Base-by-base conservation (phyloP, 2,113 vertebrate genomes). In the Osmerus eperlanus region DNA sequence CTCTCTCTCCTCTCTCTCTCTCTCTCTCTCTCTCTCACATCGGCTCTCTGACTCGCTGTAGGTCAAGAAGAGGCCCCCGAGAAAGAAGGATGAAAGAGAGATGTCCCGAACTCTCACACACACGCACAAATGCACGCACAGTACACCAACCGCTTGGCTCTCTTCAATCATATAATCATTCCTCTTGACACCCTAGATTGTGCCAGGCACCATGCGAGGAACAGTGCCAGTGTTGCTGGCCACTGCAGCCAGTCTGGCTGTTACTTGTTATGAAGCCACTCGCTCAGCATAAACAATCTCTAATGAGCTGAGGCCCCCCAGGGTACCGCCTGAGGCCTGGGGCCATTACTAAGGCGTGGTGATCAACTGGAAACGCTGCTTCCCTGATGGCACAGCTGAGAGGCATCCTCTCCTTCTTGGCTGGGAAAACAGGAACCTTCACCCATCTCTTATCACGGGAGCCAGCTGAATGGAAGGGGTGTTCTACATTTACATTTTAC, bases 321-420 rank as follows among this genome's bases (percentile, higher is more conserved):
- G 16, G 28, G 62, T 47, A 47, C 41, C 2, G 8, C 9, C 41
- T 47, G 0, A 9, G 41, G 41, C 28, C 29, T 9, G n/a, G 15
- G 13, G 21, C 19, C n/a, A 59, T 63, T 53, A n/a, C 52, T 54
- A 60, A 51, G 60, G 18, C 5, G 21, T 53, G 13, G 47, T 36
- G 28, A 36, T 59, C 12, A 5, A 25, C 15, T 53, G 36, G 69
- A n/a, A n/a, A 41, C 3, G 3, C 6, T 23, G 0, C 6, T 41
- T 51, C 32, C 52, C 59, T 19, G 36, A n/a, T 18, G 51, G 23
- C 15, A 62, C 18, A 18, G 53, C 62, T 19, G 9, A 16, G 41
- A 19, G 60, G 59, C 60, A 32, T 53, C 47, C 60, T 63, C 16
- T 19, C 69, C 69, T 63, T 62, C 13, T 71, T 71, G 60, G 69